Base-by-base conservation (phyloP, 2,797 vertebrate species). In the Xenopus petersii region DNA sequence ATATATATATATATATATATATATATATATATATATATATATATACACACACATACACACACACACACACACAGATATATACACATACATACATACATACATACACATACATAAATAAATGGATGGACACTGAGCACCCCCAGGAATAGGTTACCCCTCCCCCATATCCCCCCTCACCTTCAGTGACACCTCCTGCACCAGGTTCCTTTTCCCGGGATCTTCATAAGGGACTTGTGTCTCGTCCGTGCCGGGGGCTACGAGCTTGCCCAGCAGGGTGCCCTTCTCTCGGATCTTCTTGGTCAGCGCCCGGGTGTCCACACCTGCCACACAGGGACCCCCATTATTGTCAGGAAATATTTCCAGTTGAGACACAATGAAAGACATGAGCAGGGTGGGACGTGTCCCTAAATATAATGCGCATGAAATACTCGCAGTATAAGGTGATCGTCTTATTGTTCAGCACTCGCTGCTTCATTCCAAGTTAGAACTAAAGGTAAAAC, bases 221-320 rank as follows among this genome's bases (percentile, higher is more conserved):
- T 93, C 89, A 6, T 95, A 94, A 0, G 90, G 84, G 15, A 97
- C 4, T 0, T 64, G 80, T 8, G 76, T 71, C 68, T 87, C 87
- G 0, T 85, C 85, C 4, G 84, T 89, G 64, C 93, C 26, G 26
- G 4, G 26, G 0, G 93, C 87, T 60, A 98, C 85, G 83, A 99
- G 88, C 81, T 95, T 95, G 71, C 95, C 97, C 87, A 98, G 79
- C 82, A 98, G 92, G 24, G 94, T 95, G n/a, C 97, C 97, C 74
- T 95, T 94, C 81, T 98, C 94, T 0, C 97, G 81, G 83, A 99
- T 94, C 90, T 94, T 95, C 88, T 98, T 97, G 0, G 97, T 98
- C 78, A 98, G 85, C 0, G 91, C 74, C 30, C 96, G 93, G 0
- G 97, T 98, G 75, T 98, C 97, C 11, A 97, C 86, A 0, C 96